Conservation (phyloP, 2,888 invertebrate species). For the Pachymerium ferrugineum region DNA sequence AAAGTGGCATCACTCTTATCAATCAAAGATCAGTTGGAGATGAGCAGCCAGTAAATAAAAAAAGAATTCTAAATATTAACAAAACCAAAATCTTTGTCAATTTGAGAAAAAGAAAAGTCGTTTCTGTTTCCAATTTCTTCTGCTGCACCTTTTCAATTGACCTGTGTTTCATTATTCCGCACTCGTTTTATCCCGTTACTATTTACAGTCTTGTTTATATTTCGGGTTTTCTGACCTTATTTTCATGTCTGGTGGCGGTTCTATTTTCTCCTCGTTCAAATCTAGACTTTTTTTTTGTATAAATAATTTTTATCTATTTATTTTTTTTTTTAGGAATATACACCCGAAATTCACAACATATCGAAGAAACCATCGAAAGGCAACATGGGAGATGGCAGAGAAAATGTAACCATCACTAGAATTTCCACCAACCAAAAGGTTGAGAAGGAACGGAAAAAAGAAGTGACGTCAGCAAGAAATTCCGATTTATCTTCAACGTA, state of each 20-base stretch:
- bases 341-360: conserved; percentile 48
- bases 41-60: conserved; percentile 73
- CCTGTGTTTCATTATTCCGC: no score
- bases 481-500: conserved; percentile 39
- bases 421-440: conserved; percentile 41
- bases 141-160: no score
- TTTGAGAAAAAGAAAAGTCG: no score
- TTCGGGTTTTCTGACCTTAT: no score
- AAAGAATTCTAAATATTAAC: no score
- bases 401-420: conserved; percentile 47
- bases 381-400: conserved; percentile 37
- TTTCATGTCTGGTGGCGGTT: background rate
- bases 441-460: conserved; percentile 36
- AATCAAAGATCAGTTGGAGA: conserved; percentile 92
- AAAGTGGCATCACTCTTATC: conserved; percentile 88
- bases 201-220: no score
- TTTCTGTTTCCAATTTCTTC: no score
- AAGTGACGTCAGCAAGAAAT: conserved; percentile 36
- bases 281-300: background rate
- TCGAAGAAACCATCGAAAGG: conserved; percentile 43
- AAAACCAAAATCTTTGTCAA: no score
- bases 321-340: conserved; percentile 45
- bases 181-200: no score
- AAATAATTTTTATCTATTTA: background rate
- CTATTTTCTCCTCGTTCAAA: background rate